These are phyloP conservation scores for Mesoclemmys tuberculata DNA, from an alignment of 2,113 vertebrate genomes.

Conservation along the genomic window DNA sequence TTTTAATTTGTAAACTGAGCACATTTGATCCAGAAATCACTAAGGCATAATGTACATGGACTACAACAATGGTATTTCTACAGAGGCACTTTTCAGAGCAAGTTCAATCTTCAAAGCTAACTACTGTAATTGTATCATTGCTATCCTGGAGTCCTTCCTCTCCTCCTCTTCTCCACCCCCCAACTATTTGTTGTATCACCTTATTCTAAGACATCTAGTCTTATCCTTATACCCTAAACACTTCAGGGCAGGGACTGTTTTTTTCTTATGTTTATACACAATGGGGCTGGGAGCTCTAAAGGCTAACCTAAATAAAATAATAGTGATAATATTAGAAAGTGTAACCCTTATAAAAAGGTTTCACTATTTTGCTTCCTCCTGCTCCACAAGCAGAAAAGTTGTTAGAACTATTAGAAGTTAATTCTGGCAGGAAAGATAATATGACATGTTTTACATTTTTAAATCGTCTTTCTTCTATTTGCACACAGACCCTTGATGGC, in stretches of 20 bases:
- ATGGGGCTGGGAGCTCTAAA: rapidly evolving
- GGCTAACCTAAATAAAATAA: neutral
- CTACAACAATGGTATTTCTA: neutral
- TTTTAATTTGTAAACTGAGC: neutral
- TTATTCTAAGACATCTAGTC: neutral
- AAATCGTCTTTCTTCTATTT: neutral
- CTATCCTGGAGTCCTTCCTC: neutral
- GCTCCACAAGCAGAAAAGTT: neutral
- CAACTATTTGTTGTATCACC: neutral
- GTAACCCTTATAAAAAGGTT: neutral
- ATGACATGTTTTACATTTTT: neutral
- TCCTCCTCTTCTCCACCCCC: too few species aligned
- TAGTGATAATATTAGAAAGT: neutral
- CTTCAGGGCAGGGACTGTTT: neutral
- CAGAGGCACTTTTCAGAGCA: neutral
- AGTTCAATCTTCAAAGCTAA: neutral
- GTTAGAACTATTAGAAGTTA: neutral
- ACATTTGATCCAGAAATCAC: neutral
- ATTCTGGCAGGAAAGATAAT: neutral
- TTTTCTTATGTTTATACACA: neutral
- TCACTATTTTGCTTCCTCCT: neutral
- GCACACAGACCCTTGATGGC: neutral
- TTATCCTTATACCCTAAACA: neutral
- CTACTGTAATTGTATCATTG: neutral
- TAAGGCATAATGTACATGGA: neutral